A percentile compares a stretch with the other conserved stretches of the same genome.
Conservation (phyloP, 2,113 vertebrate genomes). For the Aleadryas rufinucha region DNA sequence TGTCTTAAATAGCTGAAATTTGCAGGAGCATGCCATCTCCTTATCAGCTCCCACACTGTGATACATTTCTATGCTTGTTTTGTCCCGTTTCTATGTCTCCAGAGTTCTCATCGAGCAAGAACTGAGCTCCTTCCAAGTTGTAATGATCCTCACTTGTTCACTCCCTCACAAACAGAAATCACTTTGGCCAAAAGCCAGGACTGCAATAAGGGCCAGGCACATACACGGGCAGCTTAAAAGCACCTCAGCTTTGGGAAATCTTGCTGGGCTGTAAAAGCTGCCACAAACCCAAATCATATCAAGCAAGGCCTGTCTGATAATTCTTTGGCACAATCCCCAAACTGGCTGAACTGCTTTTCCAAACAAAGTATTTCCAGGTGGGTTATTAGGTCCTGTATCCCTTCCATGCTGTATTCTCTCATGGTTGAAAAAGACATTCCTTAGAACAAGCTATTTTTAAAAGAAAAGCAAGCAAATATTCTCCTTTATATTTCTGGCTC, state of each 20-base stretch:
- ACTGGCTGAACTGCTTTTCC: background rate
- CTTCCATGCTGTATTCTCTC: background rate
- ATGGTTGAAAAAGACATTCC: background rate
- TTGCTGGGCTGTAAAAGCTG: slow-evolving; percentile 53
- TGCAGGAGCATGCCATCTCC: background rate
- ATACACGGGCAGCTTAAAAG: background rate
- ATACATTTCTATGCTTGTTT: background rate
- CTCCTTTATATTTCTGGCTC: background rate
- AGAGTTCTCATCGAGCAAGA: background rate
- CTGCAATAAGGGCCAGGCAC: slow-evolving; percentile 25
- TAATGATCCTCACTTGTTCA: slow-evolving; percentile 33
- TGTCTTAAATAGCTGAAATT: background rate
- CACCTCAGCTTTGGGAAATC: slow-evolving; percentile 47
- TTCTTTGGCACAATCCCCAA: slow-evolving; percentile 46
- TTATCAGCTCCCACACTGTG: background rate
- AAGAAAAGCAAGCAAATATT: slow-evolving; percentile 15
- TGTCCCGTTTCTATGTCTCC: background rate
- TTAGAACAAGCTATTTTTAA: slow-evolving; percentile 1
- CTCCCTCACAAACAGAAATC: background rate
- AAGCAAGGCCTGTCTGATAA: slow-evolving; percentile 35
- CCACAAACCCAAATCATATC: slow-evolving; percentile 54
- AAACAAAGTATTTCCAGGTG: slow-evolving; percentile 57
- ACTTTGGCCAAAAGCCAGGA: slow-evolving; percentile 19
- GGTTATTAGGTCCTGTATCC: slow-evolving; percentile 29
- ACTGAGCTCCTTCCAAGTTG: background rate